A percentile compares a stretch with the other conserved stretches of the same genome.
Evolutionary conservation across 2,113 vertebrate genomes (phyloP).

Genomic region (Mesoclemmys tuberculata): DNA sequence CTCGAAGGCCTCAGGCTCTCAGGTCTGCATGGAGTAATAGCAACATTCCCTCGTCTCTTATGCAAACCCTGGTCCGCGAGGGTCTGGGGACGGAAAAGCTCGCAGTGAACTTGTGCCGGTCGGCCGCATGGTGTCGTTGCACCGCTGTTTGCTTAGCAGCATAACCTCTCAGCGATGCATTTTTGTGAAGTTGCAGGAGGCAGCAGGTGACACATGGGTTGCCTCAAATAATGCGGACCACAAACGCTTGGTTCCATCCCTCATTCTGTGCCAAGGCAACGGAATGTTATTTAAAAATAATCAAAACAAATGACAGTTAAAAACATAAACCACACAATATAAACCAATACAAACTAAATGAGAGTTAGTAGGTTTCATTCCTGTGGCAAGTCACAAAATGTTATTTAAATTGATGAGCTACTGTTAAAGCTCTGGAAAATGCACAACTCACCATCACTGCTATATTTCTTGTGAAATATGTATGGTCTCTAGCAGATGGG

Average conservation of each 20-base stretch:
- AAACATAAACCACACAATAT: neutral
- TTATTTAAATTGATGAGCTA: neutral
- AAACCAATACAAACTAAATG: neutral
- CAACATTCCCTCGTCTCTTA: neutral
- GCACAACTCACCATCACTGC: neutral
- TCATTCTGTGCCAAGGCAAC: neutral
- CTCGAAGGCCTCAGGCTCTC: neutral
- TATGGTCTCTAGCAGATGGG: fast-evolving
- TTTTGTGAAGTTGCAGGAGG: neutral
- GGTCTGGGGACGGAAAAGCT: neutral
- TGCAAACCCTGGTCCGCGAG: neutral
- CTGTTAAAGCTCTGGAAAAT: neutral
- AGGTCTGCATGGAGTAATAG: neutral
- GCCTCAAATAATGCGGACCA: neutral
- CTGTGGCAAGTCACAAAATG: neutral
- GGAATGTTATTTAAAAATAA: neutral
- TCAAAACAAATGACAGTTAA: neutral
- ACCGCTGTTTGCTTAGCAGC: neutral
- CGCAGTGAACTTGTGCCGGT: neutral
- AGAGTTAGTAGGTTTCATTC: neutral
- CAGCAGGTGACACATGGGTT: neutral
- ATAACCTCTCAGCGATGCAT: neutral
- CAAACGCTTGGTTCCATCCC: neutral
- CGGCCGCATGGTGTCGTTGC: neutral
- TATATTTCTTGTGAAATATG: neutral